Evolutionary conservation across 2,888 invertebrate species (phyloP), one percentile per base, ranked within the genome.

Genomic region (Thyatira batis): DNA sequence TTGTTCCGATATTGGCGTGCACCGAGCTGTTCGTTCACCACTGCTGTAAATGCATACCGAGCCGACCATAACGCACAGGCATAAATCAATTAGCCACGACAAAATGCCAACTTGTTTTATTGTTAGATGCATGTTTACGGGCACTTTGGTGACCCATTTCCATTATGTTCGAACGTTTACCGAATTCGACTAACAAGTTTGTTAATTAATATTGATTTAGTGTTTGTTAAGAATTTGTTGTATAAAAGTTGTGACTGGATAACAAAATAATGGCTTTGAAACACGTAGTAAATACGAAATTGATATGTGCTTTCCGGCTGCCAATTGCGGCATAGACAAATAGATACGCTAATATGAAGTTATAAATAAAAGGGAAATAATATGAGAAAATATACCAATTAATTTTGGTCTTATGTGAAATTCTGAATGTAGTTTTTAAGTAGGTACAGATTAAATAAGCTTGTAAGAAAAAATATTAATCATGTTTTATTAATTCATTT

Each of bases 11-110:
- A 48, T 48, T 27, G 48, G 44, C 48, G 50, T 59, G 51, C 53
- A 54, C 52, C 54, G 45, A 54, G 53, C 57, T 52, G 50, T 49
- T 45, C 33, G 49, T 45, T 48, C 51, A 48, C 51, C 39, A 43
- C 54, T 46, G 52, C 51, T 51, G 51, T 56, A 53, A 60, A 65
- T 68, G 70, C 69, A 69, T 70, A 73, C 60, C 59, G 53, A 39
- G 60, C 56, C 57, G 63, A 59, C 59, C 56, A 55, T 60, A 63
- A 69, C 60, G 55, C 63, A 61, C 60, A 62, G 55, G 67, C 73
- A 67, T 80, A 78, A 82, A 84, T 84, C 80, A 81, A 82, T 84
- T 80, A 83, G 67, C 55, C 55, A 49, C 67, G 76, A 81, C 77
- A 80, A 73, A 80, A 76, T 67, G 69, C 69, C 63, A 67, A 65